A percentile compares a stretch with the other conserved stretches of the same genome.
Conservation (phyloP, 2,888 invertebrate genomes). For the Poecilus cupreus region DNA sequence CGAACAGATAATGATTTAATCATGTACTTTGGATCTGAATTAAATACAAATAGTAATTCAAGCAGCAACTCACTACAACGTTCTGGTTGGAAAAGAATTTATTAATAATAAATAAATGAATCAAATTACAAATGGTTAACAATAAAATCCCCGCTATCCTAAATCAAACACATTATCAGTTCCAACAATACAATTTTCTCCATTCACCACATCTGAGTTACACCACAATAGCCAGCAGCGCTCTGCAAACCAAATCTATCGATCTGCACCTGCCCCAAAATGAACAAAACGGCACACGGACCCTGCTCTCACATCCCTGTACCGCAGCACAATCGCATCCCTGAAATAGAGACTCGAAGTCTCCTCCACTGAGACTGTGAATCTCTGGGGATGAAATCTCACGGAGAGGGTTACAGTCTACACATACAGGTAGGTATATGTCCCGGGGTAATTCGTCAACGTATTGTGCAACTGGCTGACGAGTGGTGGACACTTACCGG, state of each 20-base stretch:
- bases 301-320: not conserved
- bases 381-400: not conserved
- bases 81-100: too few species aligned
- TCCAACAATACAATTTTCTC: constrained; percentile 1
- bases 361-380: not conserved
- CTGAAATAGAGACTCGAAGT: not conserved
- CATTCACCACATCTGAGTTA: not conserved
- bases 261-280: not conserved
- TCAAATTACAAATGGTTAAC: not conserved
- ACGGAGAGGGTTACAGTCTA: not conserved
- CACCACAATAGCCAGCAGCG: not conserved
- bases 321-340: not conserved
- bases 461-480: constrained; percentile 4
- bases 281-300: not conserved
- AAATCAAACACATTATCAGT: constrained; percentile 20
- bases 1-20: too few species aligned
- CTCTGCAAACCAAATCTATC: constrained; percentile 7
- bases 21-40: too few species aligned
- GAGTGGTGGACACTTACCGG: not conserved
- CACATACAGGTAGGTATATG: constrained; percentile 1
- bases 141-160: not conserved
- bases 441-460: not conserved
- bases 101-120: too few species aligned
- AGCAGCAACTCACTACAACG: too few species aligned
- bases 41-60: too few species aligned